phyloP scores from a whole-genome alignment of 2,888 invertebrate genomes.

The Pedicia rivosa region DNA sequence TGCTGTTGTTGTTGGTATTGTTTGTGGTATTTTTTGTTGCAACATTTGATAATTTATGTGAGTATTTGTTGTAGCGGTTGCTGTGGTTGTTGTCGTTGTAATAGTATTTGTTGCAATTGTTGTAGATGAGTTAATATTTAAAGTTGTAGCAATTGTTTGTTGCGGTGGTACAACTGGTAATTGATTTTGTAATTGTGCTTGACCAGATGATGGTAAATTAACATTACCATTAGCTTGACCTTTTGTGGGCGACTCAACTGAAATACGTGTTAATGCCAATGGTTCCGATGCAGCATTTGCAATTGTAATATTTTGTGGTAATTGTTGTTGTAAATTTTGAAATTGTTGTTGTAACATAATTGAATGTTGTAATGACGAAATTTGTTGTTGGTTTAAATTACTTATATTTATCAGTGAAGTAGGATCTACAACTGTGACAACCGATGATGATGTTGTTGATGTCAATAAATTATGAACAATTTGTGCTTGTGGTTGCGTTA shows the following conservation, averaged over 20 bases:
- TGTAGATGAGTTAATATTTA: constrained; percentile 12
- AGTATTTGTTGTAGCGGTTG: neutral
- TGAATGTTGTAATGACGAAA: too few species aligned
- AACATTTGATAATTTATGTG: neutral
- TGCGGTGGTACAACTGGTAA: too few species aligned
- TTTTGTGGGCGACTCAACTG: constrained; percentile 19
- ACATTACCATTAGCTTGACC: constrained; percentile 21
- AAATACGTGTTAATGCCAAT: constrained; percentile 21
- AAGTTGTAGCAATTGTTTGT: too few species aligned
- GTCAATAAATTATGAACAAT: neutral
- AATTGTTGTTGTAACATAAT: constrained; percentile 16
- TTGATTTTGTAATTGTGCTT: constrained; percentile 20
- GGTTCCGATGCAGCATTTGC: constrained; percentile 18
- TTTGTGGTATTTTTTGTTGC: neutral
- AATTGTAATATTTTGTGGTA: constrained; percentile 18
- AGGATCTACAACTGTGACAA: too few species aligned
- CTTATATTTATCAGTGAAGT: too few species aligned
- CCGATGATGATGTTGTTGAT: neutral
- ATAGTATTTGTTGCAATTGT: constrained; percentile 16
- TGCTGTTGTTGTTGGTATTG: neutral
- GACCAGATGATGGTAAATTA: constrained; percentile 11
- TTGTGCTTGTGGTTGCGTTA: neutral
- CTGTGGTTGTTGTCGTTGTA: constrained; percentile 13
- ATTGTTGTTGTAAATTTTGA: constrained; percentile 12
- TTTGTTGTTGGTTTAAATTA: too few species aligned